phyloP scores from a whole-genome alignment of 2,888 invertebrate genomes.

The Pachliopta kotzebuea region DNA sequence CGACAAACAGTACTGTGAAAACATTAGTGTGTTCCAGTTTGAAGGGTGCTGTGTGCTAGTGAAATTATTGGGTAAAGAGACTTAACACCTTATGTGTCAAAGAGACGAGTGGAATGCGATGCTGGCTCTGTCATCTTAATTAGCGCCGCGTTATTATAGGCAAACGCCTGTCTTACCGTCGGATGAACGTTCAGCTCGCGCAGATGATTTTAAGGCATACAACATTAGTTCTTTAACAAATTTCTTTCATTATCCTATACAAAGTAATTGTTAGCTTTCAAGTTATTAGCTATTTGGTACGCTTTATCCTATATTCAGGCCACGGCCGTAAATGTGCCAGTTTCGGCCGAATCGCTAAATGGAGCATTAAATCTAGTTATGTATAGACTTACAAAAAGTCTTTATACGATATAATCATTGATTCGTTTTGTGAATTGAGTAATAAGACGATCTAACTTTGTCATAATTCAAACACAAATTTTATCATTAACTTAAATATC shows the following conservation, averaged over 20 bases:
- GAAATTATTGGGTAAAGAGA: too few relatives aligned
- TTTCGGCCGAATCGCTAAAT: conserved; percentile 2
- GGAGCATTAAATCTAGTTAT: conserved; percentile 1
- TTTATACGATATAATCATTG: background rate
- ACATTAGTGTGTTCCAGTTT: too few relatives aligned
- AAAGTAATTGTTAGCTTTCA: background rate
- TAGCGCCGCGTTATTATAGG: too few relatives aligned
- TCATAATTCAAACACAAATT: background rate
- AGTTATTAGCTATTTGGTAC: background rate
- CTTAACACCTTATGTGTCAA: too few relatives aligned
- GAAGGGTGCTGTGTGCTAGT: too few relatives aligned
- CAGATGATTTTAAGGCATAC: too few relatives aligned
- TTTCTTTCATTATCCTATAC: background rate
- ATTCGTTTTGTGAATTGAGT: background rate
- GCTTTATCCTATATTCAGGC: conserved; percentile 1
- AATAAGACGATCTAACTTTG: background rate
- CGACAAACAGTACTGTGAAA: too few relatives aligned
- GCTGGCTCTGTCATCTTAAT: too few relatives aligned
- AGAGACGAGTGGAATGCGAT: too few relatives aligned
- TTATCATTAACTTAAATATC: background rate
- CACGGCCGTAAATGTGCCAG: background rate
- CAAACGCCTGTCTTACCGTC: too few relatives aligned
- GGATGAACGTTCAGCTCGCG: too few relatives aligned
- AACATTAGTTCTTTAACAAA: background rate
- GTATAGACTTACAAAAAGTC: background rate